Evolutionary conservation across 2,113 vertebrate genomes (phyloP), one percentile per base, ranked within the genome.

Genomic region (Equus przewalskii): DNA sequence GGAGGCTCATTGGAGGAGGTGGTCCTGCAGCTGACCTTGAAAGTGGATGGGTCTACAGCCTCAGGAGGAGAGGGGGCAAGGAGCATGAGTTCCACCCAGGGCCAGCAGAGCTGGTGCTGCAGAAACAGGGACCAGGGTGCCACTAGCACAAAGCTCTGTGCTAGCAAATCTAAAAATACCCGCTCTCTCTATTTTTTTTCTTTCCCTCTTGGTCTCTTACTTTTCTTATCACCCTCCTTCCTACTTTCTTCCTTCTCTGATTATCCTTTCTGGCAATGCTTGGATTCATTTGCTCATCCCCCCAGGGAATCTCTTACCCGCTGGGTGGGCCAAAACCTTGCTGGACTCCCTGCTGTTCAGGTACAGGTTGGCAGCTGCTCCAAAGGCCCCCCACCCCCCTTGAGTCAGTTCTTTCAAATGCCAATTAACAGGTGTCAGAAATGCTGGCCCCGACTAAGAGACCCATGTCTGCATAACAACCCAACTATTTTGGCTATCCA

Each of bases 361-460:
- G 97, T 97, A 96, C 95, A 96, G 92, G 82, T 92, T 96, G 97
- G 97, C 94, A 78, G 69, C 44, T 3, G 54, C 72, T 87, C 96
- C 96, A 65, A 94, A 82, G 89, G 58, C 67, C 86, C 54, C 60
- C 93, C 49, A 19, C 64, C 89, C 67, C 2, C 87, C 64, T 95
- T 7, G 26, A 94, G 91, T 92, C 96, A 87, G 60, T 98, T 98
- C 98, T 98, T 98, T 98, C 98, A 98, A 99, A 99, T 99, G 98
- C 98, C 99, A 98, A 95, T 99, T 99, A 99, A 99, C 99, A 99
- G 98, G 98, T 99, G 98, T 98, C 97, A 99, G 99, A 98, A 98
- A 98, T 78, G 90, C 97, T 98, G 81, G 98, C 98, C 98, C 96
- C 78, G 94, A 92, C 83, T 83, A 97, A 97, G 98, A 98, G 98